phyloP scores from a whole-genome alignment of 1,140 invertebrate genomes.

The Brachionus sp. region DNA sequence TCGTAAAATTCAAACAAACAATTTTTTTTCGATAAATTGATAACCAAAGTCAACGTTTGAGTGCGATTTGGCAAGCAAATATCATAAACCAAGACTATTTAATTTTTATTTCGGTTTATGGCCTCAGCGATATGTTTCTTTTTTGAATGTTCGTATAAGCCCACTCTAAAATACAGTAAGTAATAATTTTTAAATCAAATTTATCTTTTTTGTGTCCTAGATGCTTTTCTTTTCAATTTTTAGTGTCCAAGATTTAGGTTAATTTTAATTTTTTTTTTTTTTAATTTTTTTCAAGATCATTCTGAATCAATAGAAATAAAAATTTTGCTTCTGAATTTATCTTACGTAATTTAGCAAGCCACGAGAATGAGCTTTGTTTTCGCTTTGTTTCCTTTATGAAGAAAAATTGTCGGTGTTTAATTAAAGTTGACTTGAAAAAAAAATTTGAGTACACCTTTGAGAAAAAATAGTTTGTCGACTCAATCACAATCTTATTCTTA shows the following conservation, averaged over 20 bases:
- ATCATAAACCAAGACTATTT: slow-evolving; percentile 1
- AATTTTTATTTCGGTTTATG: background rate
- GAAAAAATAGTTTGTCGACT: background rate
- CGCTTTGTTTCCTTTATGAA: background rate
- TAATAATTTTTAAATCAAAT: background rate
- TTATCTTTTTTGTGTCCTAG: background rate
- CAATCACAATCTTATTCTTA: background rate
- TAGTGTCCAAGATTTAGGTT: background rate
- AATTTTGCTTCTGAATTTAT: too few species aligned
- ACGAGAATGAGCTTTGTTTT: background rate
- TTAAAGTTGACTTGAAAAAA: background rate
- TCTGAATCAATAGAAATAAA: too few species aligned
- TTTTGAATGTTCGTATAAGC: background rate
- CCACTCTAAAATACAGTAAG: background rate
- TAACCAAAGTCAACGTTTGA: background rate
- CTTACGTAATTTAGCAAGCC: too few species aligned
- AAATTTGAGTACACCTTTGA: background rate
- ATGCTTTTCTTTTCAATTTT: background rate
- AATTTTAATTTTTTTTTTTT: background rate
- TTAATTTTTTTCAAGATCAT: too few species aligned
- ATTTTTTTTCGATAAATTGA: background rate
- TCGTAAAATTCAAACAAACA: background rate
- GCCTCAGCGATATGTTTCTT: background rate
- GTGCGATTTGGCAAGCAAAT: background rate
- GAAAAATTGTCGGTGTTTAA: background rate